A percentile compares a stretch with the other conserved stretches of the same genome.
Conservation (phyloP, 2,113 vertebrate species). For the Sturnus vulgaris region DNA sequence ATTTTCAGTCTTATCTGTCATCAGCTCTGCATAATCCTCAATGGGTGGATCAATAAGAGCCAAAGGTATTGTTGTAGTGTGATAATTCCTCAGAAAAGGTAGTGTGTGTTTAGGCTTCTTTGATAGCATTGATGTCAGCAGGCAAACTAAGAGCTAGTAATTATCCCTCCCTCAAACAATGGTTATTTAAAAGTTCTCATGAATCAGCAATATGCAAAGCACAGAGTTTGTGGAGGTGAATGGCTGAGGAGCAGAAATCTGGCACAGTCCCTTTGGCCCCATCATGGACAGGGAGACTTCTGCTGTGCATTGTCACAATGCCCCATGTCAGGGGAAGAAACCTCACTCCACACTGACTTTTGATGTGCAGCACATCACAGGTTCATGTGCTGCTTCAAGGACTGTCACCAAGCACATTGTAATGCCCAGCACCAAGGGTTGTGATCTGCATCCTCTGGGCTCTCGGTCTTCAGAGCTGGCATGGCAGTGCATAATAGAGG, state of each 20-base stretch:
- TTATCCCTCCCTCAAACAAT: not conserved
- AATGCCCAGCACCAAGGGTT: fast-evolving
- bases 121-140: not conserved
- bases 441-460: not conserved
- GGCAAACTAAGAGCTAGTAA: conserved; percentile 1
- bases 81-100: conserved; percentile 18
- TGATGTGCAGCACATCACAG: fast-evolving
- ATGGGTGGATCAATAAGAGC: not conserved
- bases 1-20: conserved; percentile 48
- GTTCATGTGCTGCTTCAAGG: not conserved
- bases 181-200: not conserved
- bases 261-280: fast-evolving
- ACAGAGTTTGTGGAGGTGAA: fast-evolving
- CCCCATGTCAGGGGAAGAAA: not conserved
- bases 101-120: not conserved
- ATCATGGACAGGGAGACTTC: fast-evolving
- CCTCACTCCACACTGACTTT: not conserved
- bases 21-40: conserved; percentile 28
- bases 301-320: fast-evolving
- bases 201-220: not conserved
- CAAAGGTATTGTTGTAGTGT: not conserved
- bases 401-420: fast-evolving
- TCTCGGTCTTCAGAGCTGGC: not conserved
- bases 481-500: fast-evolving
- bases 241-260: fast-evolving